Base-by-base conservation (phyloP, 2,888 invertebrate genomes). In the Timema cristinae region DNA sequence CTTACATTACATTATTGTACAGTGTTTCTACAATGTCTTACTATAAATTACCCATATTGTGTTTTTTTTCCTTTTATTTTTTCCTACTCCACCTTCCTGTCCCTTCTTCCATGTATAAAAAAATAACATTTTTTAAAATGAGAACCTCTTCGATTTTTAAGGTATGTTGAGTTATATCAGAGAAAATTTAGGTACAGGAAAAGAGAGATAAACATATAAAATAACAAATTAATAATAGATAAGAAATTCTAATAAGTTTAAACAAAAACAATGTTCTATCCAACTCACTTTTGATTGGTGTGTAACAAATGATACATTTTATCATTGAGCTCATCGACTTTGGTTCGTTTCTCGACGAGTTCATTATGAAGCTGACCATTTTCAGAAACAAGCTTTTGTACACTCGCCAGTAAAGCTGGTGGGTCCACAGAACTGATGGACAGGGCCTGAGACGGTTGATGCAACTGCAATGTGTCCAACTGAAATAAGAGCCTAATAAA, bases 301-400 rank as follows among this genome's bases (percentile, higher is more conserved):
- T 75, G 71, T 15, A 75, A 67, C 49, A 75, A 16, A n/a, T 72
- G 66, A 32, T 71, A 75, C 61, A 75, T 66, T 47, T 70, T 70
- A 48, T 74, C 74, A 66, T 74, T 74, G 52, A 73, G 73, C n/a
- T 61, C 50, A 51, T 75, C 75, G 13, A 75, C 50, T 52, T 73
- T 73, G 48, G 10, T 59, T 50, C 73, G 66, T 61, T 75, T 75
- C n/a, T 75, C 75, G 5, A 50, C 67, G 15, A 75, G 49, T 63
- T 73, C 72, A 16, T n/a, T 16, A 8, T 61, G 50, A 2, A 73
- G 71, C n/a, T 63, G 70, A 54, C 73, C 73, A 59, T 75, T 75
- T n/a, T 75, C 75, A 49, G 15, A 11, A 9, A 73, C 69, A 0
- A 75, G 52, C 32, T 71, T 72, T 66, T 73, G 73, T 48, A 75